A percentile compares a stretch with the other conserved stretches of the same genome.
These are phyloP conservation scores for Neoscelio sp. DNA, from an alignment of 2,888 invertebrate genomes.

Conservation along the genomic window DNA sequence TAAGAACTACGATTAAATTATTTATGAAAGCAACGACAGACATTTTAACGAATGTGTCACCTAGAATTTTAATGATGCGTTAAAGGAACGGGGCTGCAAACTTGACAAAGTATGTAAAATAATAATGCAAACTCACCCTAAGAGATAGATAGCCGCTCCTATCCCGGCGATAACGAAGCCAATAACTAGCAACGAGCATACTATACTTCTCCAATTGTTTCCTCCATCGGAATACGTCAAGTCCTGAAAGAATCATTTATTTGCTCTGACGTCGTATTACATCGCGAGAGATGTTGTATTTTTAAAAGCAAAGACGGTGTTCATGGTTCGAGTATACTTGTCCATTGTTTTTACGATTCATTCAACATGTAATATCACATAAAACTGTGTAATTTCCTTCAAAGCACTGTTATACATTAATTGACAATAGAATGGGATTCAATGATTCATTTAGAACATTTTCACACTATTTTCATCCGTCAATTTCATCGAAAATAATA, in stretches of 20 bases:
- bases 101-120: slow-evolving; percentile 20
- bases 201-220: slow-evolving; percentile 95
- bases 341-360: slow-evolving; percentile 2
- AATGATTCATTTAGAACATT: too few species aligned
- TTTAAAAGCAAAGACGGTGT: slow-evolving; percentile 53
- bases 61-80: slow-evolving; percentile 35
- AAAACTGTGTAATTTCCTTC: not conserved
- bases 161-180: slow-evolving; percentile 94
- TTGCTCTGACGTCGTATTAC: slow-evolving; percentile 12
- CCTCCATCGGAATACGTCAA: slow-evolving; percentile 91
- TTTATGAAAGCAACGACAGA: too few species aligned
- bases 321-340: slow-evolving; percentile 30
- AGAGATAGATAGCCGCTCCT: slow-evolving; percentile 93
- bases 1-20: too few species aligned
- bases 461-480: too few species aligned
- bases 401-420: too few species aligned
- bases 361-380: slow-evolving; percentile 25
- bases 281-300: slow-evolving; percentile 3
- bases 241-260: slow-evolving; percentile 85
- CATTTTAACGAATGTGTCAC: slow-evolving; percentile 6
- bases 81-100: slow-evolving; percentile 2
- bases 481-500: too few species aligned
- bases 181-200: slow-evolving; percentile 94
- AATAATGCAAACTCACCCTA: slow-evolving; percentile 86
- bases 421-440: too few species aligned